These are phyloP conservation scores for Dromococcyx pavoninus DNA, from an alignment of 2,797 vertebrate species.

Conservation along the genomic window DNA sequence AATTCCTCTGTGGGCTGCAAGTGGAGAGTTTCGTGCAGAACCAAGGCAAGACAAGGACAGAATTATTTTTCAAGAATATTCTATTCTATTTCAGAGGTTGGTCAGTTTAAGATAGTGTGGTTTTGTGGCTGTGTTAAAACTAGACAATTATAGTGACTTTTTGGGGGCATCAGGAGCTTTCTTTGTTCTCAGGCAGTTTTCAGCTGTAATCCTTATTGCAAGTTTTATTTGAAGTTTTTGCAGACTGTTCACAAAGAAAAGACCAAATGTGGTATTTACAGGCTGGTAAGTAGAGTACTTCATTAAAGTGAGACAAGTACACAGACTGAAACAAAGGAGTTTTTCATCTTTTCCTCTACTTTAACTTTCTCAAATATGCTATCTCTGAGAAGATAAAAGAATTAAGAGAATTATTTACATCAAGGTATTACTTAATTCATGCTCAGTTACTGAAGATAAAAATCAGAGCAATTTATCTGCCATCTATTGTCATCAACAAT, in stretches of 20 bases:
- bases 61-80: neutral
- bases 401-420: neutral
- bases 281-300: neutral
- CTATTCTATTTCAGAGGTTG: neutral
- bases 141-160: neutral
- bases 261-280: neutral
- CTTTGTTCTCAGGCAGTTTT: neutral
- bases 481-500: neutral
- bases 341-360: neutral
- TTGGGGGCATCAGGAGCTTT: neutral
- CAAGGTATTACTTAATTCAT: neutral
- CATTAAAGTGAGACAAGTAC: neutral
- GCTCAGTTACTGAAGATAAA: conserved; percentile 12
- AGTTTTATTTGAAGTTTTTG: neutral
- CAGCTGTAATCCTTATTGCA: neutral
- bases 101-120: neutral
- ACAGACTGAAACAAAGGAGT: neutral
- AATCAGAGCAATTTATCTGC: conserved; percentile 12
- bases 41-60: neutral
- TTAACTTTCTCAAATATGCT: neutral
- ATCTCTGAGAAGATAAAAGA: conserved; percentile 33
- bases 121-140: neutral
- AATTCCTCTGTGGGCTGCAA: neutral
- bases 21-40: neutral
- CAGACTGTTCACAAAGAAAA: neutral